These are phyloP conservation scores for Cynopterus brachyotis DNA, from an alignment of 2,113 vertebrate genomes.

Conservation along the genomic window DNA sequence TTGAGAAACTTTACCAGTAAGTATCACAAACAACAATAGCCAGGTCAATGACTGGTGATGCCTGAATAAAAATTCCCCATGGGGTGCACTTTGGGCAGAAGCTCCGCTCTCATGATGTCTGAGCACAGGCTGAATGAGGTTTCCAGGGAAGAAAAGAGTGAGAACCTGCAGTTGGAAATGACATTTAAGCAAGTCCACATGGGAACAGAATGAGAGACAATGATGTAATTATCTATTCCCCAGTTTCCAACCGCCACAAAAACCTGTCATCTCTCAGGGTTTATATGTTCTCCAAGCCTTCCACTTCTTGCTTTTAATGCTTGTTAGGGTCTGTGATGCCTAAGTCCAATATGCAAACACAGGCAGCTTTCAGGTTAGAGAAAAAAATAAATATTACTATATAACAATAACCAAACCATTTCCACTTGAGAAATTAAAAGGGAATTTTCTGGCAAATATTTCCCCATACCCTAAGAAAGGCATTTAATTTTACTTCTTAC, in stretches of 20 bases:
- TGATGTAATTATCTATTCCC: constrained; percentile 91
- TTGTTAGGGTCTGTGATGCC: not conserved
- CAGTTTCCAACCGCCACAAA: constrained; percentile 69
- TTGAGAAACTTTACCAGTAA: constrained; percentile 98
- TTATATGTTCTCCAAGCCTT: constrained; percentile 52
- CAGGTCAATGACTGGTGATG: constrained; percentile 93
- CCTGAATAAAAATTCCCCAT: constrained; percentile 89
- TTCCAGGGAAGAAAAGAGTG: constrained; percentile 77
- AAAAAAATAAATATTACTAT: not conserved
- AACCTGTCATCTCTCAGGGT: constrained; percentile 69
- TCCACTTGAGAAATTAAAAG: constrained; percentile 61
- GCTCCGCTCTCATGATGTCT: constrained; percentile 86
- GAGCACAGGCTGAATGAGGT: constrained; percentile 85
- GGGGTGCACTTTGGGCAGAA: constrained; percentile 78
- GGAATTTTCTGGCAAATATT: not conserved
- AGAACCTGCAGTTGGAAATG: constrained; percentile 86
- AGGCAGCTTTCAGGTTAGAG: constrained; percentile 5
- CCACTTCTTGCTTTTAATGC: not conserved
- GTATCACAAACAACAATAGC: constrained; percentile 98
- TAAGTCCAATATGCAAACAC: constrained; percentile 40
- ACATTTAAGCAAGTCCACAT: constrained; percentile 95
- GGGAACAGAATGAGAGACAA: constrained; percentile 89
- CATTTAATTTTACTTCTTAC: constrained; percentile 18
- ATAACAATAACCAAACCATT: not conserved
- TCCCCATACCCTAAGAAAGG: not conserved